Base-by-base conservation (phyloP, 1,140 invertebrate species). In the Anastrepha ludens region DNA sequence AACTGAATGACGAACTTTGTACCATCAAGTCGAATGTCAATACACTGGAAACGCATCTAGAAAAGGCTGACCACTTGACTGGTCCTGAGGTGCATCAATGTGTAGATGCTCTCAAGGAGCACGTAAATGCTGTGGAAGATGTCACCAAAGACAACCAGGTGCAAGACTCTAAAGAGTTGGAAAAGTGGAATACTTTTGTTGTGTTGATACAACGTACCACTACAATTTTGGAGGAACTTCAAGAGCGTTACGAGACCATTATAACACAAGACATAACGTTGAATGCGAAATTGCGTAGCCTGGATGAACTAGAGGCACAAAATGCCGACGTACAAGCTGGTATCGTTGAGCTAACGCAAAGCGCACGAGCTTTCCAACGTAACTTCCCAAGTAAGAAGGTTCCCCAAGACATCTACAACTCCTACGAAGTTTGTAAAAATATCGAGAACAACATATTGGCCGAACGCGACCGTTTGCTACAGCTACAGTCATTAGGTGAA, bases 401-500 rank as follows among this genome's bases (percentile, higher is more conserved):
- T 88, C 96, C 96, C 0, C 91, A 94, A 47, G 95, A 95, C 88
- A 94, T 96, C 1, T 96, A 96, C 89, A 90, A 89, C 15, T 94
- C 95, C 44, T 94, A 96, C 87, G 96, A 97, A 89, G 94, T 94
- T n/a, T 95, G 95, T 1, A 95, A 95, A 91, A 94, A 95, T 86
- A 94, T 97, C 29, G 96, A 96, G 87, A 95, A 96, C 86, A 94
- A 93, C 50, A 95, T 97, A 62, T 94, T 94, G 74, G 93, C 94
- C 0, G 96, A 98, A 93, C 94, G 97, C 59, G 96, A 97, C 88
- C 95, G 96, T 74, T 92, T 97, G 0, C 91, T 97, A 0, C 96
- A 97, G 90, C 90, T 97, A 44, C 93, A 96, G 17, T 95, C 96
- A 0, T 92, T 98, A 65, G 96, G 96, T 0, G 97, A 97, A 90